These are phyloP conservation scores for Lymantria dispar DNA, from an alignment of 2,888 invertebrate genomes.

Conservation along the genomic window DNA sequence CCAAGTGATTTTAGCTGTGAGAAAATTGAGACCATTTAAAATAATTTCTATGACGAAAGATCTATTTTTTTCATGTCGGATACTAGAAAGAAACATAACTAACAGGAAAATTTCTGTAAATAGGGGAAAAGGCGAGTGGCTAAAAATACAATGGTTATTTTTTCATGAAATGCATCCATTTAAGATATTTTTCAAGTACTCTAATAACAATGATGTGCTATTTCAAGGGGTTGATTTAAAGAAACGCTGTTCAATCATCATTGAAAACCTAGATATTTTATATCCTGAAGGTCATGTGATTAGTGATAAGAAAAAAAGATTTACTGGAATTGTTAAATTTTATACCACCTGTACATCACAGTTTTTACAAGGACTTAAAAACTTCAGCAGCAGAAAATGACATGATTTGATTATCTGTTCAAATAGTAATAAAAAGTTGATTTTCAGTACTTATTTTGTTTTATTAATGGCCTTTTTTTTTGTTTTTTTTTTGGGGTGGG, in stretches of 20 bases:
- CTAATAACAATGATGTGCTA: constrained; percentile 5
- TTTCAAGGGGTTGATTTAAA: constrained; percentile 8
- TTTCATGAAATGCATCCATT: constrained; percentile 9
- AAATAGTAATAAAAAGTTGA: neutral
- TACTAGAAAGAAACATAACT: constrained; percentile 8
- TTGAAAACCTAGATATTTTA: constrained; percentile 5
- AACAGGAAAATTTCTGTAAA: constrained; percentile 5
- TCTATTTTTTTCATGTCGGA: constrained; percentile 3
- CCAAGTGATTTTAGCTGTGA: constrained; percentile 9
- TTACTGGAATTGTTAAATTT: constrained; percentile 9
- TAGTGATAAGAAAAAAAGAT: constrained; percentile 12
- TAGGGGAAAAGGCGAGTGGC: constrained; percentile 6
- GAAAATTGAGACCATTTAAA: constrained; percentile 9
- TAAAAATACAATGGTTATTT: constrained; percentile 5
- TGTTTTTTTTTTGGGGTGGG: no score
- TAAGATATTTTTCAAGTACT: constrained; percentile 7
- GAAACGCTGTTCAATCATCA: constrained; percentile 3
- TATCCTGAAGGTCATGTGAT: constrained; percentile 3
- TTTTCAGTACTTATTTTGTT: neutral
- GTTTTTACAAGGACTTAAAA: constrained; percentile 2
- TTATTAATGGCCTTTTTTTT: neutral
- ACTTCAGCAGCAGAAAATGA: neutral
- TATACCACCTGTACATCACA: constrained; percentile 10
- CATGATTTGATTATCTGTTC: neutral
- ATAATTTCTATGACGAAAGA: constrained; percentile 8